Evolutionary conservation across 1,140 invertebrate species (phyloP).

Genomic region (Venturia canescens): DNA sequence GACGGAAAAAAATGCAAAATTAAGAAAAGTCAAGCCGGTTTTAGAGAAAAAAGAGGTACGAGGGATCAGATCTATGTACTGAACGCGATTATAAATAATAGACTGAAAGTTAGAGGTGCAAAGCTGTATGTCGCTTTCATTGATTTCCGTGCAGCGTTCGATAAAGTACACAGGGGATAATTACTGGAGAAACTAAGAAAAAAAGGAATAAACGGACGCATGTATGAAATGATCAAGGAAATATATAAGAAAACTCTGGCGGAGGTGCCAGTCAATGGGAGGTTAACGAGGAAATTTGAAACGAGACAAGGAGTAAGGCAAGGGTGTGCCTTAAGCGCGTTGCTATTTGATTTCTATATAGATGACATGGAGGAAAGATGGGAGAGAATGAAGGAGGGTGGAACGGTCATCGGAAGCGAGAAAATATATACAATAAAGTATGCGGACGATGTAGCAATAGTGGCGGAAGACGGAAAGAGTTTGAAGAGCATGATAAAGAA

Average conservation of each 20-base stretch:
- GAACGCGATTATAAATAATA: slow-evolving; percentile 47
- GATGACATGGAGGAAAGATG: background rate
- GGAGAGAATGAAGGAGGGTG: background rate
- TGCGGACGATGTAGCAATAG: background rate
- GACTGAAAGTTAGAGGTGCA: background rate
- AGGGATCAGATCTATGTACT: slow-evolving; percentile 48
- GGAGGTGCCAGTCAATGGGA: slow-evolving; percentile 12
- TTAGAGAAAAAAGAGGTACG: slow-evolving; percentile 42
- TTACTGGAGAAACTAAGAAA: slow-evolving; percentile 26
- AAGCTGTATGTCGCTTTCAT: slow-evolving; percentile 38
- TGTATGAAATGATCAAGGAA: slow-evolving; percentile 41
- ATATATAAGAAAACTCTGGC: slow-evolving; percentile 37
- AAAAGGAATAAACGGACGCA: slow-evolving; percentile 36
- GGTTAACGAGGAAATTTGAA: slow-evolving; percentile 38
- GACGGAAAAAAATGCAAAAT: slow-evolving; percentile 34
- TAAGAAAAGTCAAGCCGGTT: slow-evolving; percentile 49
- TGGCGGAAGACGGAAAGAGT: background rate
- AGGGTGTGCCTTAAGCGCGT: slow-evolving; percentile 13
- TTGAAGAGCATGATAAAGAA: background rate
- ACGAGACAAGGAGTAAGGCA: slow-evolving; percentile 37
- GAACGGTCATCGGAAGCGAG: background rate
- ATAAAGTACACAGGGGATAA: slow-evolving; percentile 37
- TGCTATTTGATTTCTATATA: background rate
- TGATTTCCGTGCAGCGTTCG: slow-evolving; percentile 42
- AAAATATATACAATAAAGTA: slow-evolving; percentile 3